These are phyloP conservation scores for Drosophila nr. perissopoda DNA, from an alignment of 2,888 invertebrate species.

Conservation along the genomic window DNA sequence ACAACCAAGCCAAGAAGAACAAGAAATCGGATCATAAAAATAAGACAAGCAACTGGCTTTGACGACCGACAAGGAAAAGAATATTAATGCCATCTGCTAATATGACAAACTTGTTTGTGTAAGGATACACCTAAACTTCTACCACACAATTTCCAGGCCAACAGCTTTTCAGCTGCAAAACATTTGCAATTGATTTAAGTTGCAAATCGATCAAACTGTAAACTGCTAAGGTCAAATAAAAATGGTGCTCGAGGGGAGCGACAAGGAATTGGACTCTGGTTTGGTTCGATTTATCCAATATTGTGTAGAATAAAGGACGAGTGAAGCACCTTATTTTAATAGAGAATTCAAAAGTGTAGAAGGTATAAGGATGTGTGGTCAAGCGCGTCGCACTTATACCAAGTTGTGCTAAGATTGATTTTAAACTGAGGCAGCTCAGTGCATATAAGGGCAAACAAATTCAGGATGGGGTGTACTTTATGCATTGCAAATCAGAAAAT, in stretches of 20 bases:
- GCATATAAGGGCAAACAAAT: background rate
- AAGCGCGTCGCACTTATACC: background rate
- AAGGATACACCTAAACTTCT: background rate
- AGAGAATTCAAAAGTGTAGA: background rate
- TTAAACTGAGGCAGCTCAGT: background rate
- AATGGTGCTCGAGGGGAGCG: background rate
- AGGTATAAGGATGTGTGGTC: background rate
- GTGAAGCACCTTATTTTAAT: background rate
- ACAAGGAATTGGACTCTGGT: background rate
- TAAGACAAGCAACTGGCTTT: constrained; percentile 9
- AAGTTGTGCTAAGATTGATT: background rate
- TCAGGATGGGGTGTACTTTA: no score
- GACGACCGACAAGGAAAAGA: constrained; percentile 41
- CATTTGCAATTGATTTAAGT: constrained; percentile 26
- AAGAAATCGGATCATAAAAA: constrained; percentile 1
- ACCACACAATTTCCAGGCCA: constrained; percentile 15
- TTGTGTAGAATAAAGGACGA: background rate
- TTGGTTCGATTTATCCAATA: background rate
- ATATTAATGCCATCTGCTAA: constrained; percentile 68
- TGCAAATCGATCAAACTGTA: constrained; percentile 15
- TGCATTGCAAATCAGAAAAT: background rate
- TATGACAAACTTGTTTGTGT: constrained; percentile 36
- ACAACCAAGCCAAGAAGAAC: constrained; percentile 12
- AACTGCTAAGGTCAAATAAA: background rate
- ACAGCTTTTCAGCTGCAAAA: constrained; percentile 12